Base-by-base conservation (phyloP, 2,888 invertebrate genomes). In the Acanthococcus lagerstroemiae region DNA sequence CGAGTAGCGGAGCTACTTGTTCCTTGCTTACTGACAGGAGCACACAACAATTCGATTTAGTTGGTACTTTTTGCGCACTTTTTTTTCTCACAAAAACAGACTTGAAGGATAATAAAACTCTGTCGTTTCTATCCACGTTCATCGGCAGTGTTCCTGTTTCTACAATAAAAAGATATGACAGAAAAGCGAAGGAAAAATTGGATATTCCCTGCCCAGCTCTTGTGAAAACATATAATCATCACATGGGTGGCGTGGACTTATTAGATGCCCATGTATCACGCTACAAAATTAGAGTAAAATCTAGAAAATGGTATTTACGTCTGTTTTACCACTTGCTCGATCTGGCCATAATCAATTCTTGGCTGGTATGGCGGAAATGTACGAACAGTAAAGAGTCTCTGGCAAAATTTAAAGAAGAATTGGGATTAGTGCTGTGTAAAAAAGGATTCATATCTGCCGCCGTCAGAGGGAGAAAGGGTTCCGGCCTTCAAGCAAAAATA, bases 321-420 rank as follows among this genome's bases (percentile, higher is more conserved):
- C 68, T 71, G 9, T 71, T 71, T 54, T 70, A 67, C 65, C 69
- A 70, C 56, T 63, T 71, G 48, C 56, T 71, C 21, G 69, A 71
- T 61, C 50, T 70, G 3, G 61, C 68, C 9, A 25, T 67, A 21
- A 69, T 69, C 1, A 70, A 71, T 66, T 68, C 68, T 7, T 69
- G 70, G 69, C 15, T 70, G n/a, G 58, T 70, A 22, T 68, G 30
- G 27, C 17, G 30, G 21, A 55, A 55, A 17, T 2, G 24, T n/a
- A 1, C 9, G 6, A 55, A 55, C 3, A 7, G 6, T 17, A 55
- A 15, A 17, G 30, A 26, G 1, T 55, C 55, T 7, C 21, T 55
- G 19, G 55, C 55, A 1, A 9, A 27, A 3, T 55, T 55, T 15
- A 37, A 50, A 19, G 37, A 63, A 48, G 44, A 67, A 1, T 25